Evolutionary conservation across 2,888 invertebrate species (phyloP), one percentile per base, ranked within the genome.

Genomic region (Andrena marginata): DNA sequence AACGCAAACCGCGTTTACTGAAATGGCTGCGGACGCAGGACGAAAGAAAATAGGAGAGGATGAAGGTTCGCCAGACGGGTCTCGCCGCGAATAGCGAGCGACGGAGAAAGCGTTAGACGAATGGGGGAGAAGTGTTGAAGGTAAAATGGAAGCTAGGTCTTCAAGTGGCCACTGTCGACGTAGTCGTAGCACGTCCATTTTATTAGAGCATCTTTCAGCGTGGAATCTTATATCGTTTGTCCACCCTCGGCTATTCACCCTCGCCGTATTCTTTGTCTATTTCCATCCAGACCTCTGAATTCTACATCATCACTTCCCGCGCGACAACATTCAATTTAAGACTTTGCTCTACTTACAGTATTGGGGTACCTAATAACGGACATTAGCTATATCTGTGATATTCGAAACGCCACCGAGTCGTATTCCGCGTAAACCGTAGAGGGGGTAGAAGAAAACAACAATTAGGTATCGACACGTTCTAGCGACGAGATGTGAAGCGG

Each of bases 151-250:
- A 81, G 78, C 82, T 86, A 82, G 87, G 88, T 90, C 91, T 90
- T 90, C 90, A 89, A 90, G 90, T 90, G 90, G 87, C 86, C 82
- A 87, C 84, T 84, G 68, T 75, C 82, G 82, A 85, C 87, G 87
- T 85, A 86, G 81, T 86, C 88, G 88, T 89, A 86, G 88, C 86
- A 87, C 89, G 89, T 91, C 89, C 91, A 91, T 93, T 93, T 92
- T 93, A 92, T 92, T 93, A 91, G 89, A 90, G 89, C 92, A 91
- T 93, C 92, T 91, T 91, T 92, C 92, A 90, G 80, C 90, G 83
- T 71, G 77, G 90, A 91, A 91, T 91, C 91, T 91, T 91, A 92
- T 92, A 92, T 91, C 91, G 91, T 91, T 92, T 91, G 90, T 91
- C 90, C 90, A 88, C 90, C 86, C 77, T 72, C 85, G 86, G 85